Conservation (phyloP, 1,140 invertebrate genomes). For the Ruditapes philippinarum region DNA sequence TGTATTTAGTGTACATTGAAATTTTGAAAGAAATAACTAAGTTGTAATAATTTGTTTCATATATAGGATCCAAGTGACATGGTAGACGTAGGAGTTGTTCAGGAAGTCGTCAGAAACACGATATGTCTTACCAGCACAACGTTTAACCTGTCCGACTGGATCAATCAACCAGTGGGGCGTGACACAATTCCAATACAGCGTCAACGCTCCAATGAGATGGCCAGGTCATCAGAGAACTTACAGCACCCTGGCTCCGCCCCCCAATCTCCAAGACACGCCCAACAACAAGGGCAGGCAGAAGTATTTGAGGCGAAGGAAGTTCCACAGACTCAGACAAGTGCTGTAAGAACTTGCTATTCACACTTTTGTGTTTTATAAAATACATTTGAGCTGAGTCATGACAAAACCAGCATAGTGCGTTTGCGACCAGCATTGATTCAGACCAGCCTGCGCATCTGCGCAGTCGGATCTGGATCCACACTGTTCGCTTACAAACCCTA, state of each 20-base stretch:
- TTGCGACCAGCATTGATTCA: too few species aligned
- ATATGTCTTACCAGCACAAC: conserved; percentile 80
- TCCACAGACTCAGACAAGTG: conserved; percentile 65
- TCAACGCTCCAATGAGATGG: conserved; percentile 31
- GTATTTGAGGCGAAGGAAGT: conserved; percentile 76
- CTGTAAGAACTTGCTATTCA: too few species aligned
- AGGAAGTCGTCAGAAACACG: conserved; percentile 81
- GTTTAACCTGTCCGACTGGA: conserved; percentile 78
- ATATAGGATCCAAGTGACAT: conserved; percentile 79
- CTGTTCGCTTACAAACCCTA: too few species aligned
- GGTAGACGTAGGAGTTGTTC: conserved; percentile 82
- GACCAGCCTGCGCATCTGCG: too few species aligned
- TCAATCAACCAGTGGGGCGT: conserved; percentile 48
- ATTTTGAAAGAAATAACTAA: too few species aligned
- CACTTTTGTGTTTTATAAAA: too few species aligned
- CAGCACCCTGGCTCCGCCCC: conserved; percentile 38
- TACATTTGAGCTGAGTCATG: too few species aligned
- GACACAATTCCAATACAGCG: conserved; percentile 40
- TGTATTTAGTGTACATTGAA: too few species aligned
- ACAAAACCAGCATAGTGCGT: too few species aligned
- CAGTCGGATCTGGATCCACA: too few species aligned
- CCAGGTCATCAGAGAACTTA: conserved; percentile 48
- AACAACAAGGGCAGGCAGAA: conserved; percentile 15
- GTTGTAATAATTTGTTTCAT: too few species aligned
- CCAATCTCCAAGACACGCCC: neutral